Base-by-base conservation (phyloP, 2,797 vertebrate species). In the Chaetodon trifasciatus region DNA sequence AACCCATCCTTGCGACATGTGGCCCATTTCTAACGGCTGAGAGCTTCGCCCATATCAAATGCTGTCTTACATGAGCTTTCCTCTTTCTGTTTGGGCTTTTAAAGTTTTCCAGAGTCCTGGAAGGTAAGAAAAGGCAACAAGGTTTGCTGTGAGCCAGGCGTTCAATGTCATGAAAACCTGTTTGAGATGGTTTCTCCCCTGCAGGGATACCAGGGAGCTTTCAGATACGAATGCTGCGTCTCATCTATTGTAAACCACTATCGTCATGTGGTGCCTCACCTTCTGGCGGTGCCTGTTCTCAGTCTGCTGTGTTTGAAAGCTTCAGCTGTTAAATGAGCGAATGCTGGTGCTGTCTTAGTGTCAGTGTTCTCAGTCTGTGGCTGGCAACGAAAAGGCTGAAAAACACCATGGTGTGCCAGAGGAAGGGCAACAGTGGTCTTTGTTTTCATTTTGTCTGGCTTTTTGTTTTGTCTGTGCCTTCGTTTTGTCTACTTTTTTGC, bases 361-460 rank as follows among this genome's bases (percentile, higher is more conserved):
- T 86, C 72, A 49, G 50, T 44, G 81, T 62, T 74, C 70, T 44
- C 76, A 21, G 69, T 69, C 70, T 76, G 81, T 9, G 46, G 60
- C 78, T 61, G 79, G 62, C 79, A 68, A 83, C 65, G 42, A 32
- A 32, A 32, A 70, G 50, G 57, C 58, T 79, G 58, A 55, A 79
- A 84, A 86, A 81, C 80, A 79, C 72, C 4, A 82, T 24, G 81
- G 71, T 65, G 84, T 40, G 79, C 78, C 79, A 78, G 78, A 42
- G 63, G 44, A 78, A 82, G 63, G 57, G 75, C 82, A 88, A 81
- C 79, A 81, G 81, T 64, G 84, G 63, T 84, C 81, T 85, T 79
- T 94, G 90, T 94, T 93, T 90, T 90, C 84, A 70, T 88, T 84
- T 75, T 8, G 90, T 91, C 91, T 91, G 86, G 57, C 42, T 57